Percentiles rank a stretch among this genome's conserved stretches.
These are phyloP conservation scores for Clangula hyemalis DNA, from an alignment of 2,797 vertebrate genomes.

Conservation along the genomic window DNA sequence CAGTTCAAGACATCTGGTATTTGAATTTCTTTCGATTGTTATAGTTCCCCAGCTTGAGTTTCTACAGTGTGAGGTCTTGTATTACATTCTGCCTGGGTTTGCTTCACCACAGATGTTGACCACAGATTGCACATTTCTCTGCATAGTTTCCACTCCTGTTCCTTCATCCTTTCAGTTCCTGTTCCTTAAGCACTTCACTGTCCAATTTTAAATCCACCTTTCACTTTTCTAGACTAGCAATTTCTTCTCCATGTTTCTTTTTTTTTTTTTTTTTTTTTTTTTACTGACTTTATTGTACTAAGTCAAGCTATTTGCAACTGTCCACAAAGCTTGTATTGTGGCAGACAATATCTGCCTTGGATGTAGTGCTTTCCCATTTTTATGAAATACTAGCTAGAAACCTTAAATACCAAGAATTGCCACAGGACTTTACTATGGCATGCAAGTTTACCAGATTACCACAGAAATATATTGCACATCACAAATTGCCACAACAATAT, in stretches of 20 bases:
- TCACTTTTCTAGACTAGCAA: background rate
- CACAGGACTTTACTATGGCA: background rate
- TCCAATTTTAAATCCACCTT: background rate
- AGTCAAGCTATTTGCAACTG: background rate
- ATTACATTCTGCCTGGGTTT: background rate
- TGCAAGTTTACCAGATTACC: background rate
- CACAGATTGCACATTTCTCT: background rate
- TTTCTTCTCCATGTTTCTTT: background rate
- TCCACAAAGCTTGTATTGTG: background rate
- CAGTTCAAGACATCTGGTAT: background rate
- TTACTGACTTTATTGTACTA: background rate
- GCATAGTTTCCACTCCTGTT: background rate
- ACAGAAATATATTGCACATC: accelerated
- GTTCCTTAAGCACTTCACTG: background rate
- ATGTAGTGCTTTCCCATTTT: background rate
- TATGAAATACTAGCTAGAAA: background rate
- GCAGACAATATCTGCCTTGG: background rate
- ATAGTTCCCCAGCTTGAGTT: background rate
- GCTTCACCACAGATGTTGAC: background rate
- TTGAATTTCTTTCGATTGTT: background rate
- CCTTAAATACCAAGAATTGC: background rate
- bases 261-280: background rate
- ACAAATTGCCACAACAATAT: background rate
- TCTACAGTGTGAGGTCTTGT: background rate
- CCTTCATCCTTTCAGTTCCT: background rate